Evolutionary conservation across 2,888 invertebrate species (phyloP).

Genomic region (Notodonta dromedarius): DNA sequence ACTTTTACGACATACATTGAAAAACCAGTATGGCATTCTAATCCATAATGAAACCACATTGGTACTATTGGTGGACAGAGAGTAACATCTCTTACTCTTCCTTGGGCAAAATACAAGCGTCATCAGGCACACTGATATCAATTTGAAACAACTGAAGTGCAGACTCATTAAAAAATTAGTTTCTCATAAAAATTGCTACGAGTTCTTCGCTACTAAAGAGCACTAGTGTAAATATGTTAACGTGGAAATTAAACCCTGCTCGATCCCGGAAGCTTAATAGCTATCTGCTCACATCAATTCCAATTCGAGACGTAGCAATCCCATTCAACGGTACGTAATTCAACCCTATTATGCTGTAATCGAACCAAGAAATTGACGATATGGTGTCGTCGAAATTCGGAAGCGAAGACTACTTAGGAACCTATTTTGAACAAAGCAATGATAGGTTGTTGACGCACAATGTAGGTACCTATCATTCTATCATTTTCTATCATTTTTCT

Average conservation of each 20-base stretch:
- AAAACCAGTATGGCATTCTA: no score
- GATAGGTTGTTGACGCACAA: no score
- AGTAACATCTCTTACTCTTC: no score
- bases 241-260: conserved; percentile 28
- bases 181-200: neutral
- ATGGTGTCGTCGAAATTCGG: neutral
- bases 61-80: no score
- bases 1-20: no score
- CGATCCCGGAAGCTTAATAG: conserved; percentile 31
- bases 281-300: conserved; percentile 26
- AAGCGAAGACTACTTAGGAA: neutral
- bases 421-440: neutral
- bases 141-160: no score
- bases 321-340: conserved; percentile 39
- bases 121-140: no score
- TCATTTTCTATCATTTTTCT: no score
- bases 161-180: neutral
- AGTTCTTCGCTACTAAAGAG: neutral
- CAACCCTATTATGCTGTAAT: conserved; percentile 46
- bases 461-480: no score
- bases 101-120: no score
- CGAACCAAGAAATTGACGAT: conserved; percentile 40
- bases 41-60: no score
- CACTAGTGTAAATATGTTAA: conserved; percentile 17
- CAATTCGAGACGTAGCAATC: conserved; percentile 40